Evolutionary conservation across 2,888 invertebrate species (phyloP).

Genomic region (Drosophila fungiperda): DNA sequence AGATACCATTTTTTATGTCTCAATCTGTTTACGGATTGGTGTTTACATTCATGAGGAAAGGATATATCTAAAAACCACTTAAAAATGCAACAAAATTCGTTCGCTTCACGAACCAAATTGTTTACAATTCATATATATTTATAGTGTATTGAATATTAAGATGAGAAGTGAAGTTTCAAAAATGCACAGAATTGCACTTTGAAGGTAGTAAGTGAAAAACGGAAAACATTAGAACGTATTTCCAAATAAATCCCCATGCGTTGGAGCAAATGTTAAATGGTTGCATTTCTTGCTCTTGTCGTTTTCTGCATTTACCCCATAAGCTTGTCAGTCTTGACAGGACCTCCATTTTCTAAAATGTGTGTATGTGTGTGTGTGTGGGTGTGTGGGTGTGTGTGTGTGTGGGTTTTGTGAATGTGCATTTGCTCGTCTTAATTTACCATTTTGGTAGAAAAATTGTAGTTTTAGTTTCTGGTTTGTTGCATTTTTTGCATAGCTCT

Average conservation of each 20-base stretch:
- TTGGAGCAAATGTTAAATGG: slow-evolving; percentile 62
- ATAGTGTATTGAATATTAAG: not conserved
- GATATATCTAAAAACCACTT: not conserved
- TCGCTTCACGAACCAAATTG: not conserved
- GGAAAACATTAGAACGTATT: not conserved
- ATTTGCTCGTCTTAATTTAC: slow-evolving; percentile 42
- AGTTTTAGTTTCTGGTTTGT: slow-evolving; percentile 15
- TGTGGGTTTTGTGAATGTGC: not conserved
- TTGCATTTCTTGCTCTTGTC: slow-evolving; percentile 47
- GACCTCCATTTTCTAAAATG: not conserved
- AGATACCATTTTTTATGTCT: not conserved
- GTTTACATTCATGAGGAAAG: not conserved
- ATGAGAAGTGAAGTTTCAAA: not conserved
- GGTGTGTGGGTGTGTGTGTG: not conserved
- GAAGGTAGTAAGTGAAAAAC: slow-evolving; percentile 3
- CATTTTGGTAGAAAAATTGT: slow-evolving; percentile 41
- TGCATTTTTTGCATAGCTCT: slow-evolving; percentile 57
- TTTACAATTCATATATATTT: not conserved
- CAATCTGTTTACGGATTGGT: not conserved
- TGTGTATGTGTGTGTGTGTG: not conserved
- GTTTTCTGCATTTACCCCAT: slow-evolving; percentile 18
- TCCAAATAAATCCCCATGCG: slow-evolving; percentile 9
- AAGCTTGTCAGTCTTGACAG: slow-evolving; percentile 14
- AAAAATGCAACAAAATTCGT: not conserved
- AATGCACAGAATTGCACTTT: slow-evolving; percentile 1